phyloP scores from a whole-genome alignment of 2,797 vertebrate species.

The Naso thynnoides region DNA sequence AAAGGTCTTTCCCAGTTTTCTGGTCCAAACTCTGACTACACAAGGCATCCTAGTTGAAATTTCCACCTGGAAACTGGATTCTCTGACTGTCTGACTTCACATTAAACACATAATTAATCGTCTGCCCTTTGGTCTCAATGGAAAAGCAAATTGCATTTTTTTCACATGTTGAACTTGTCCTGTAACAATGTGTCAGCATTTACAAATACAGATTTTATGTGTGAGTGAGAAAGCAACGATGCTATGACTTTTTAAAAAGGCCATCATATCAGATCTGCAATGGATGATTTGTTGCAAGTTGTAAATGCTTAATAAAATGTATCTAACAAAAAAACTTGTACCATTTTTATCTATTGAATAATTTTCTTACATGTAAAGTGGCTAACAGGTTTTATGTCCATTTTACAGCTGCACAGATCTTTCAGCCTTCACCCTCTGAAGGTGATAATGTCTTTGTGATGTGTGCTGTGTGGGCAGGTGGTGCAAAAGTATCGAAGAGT shows the following conservation, averaged over 20 bases:
- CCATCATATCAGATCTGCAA: neutral
- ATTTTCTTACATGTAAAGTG: neutral
- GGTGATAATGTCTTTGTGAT: constrained; percentile 32
- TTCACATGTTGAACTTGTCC: too few species aligned
- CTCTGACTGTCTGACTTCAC: too few species aligned
- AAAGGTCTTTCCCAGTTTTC: too few species aligned
- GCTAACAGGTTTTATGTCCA: neutral
- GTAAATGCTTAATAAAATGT: neutral
- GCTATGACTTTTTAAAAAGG: neutral
- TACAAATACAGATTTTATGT: neutral
- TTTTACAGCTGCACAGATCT: neutral
- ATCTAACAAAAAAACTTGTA: neutral
- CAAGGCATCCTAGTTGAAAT: too few species aligned
- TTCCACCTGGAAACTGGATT: too few species aligned
- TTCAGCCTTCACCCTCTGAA: constrained; percentile 15
- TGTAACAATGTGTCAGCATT: neutral
- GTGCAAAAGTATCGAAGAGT: constrained; percentile 1
- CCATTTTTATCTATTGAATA: neutral
- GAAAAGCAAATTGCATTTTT: neutral
- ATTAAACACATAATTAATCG: too few species aligned
- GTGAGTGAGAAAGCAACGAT: neutral
- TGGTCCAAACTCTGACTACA: too few species aligned
- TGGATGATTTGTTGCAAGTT: neutral
- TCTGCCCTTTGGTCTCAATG: too few species aligned
- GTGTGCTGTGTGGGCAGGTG: constrained; percentile 18